These are phyloP conservation scores for Poeciliopsis gracilis DNA, from an alignment of 2,797 vertebrate species.

Conservation along the genomic window DNA sequence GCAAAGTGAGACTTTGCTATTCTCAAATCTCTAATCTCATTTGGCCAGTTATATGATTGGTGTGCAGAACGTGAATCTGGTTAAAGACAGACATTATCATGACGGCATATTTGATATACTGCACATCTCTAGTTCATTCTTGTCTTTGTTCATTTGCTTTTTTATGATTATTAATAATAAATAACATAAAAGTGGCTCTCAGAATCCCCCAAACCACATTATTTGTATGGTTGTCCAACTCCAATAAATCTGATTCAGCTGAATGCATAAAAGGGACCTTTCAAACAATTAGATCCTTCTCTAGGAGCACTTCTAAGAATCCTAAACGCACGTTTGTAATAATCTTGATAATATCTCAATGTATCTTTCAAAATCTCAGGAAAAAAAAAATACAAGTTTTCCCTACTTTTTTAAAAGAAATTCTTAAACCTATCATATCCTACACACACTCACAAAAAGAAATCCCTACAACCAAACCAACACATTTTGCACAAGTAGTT, in stretches of 20 bases:
- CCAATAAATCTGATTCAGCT: neutral
- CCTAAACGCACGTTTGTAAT: neutral
- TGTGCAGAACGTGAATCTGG: neutral
- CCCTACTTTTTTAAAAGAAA: neutral
- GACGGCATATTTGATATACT: neutral
- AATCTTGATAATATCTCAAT: neutral
- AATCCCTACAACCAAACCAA: neutral
- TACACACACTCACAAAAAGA: neutral
- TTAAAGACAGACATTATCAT: neutral
- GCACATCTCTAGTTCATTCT: neutral
- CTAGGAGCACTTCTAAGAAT: neutral
- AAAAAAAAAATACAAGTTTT: rapidly evolving
- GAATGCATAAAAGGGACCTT: neutral
- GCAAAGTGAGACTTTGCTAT: neutral
- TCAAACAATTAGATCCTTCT: neutral
- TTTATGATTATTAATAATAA: neutral
- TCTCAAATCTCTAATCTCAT: too few relatives aligned
- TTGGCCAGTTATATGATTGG: neutral
- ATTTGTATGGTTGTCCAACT: neutral
- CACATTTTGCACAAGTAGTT: neutral
- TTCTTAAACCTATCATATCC: neutral
- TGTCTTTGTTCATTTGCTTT: neutral
- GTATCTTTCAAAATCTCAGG: neutral
- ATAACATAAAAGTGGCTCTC: neutral
- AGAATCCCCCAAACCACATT: neutral